phyloP scores from a whole-genome alignment of 1,140 invertebrate species.

The Mya arenaria region DNA sequence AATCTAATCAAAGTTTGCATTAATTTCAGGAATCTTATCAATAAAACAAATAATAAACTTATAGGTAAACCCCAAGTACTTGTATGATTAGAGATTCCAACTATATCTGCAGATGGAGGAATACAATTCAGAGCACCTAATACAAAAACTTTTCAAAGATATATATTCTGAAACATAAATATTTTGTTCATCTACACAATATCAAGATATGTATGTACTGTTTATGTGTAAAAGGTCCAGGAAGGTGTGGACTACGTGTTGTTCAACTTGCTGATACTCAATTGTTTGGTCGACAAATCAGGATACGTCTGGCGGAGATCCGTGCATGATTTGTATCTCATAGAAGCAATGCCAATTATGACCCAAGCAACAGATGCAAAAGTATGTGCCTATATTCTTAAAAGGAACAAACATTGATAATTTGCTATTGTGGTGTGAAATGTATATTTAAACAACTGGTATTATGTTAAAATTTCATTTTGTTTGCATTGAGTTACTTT shows the following conservation, averaged over 20 bases:
- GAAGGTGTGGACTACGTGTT: constrained; percentile 75
- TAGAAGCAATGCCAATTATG: constrained; percentile 73
- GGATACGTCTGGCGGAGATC: constrained; percentile 76
- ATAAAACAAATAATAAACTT: no score
- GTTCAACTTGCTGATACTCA: constrained; percentile 75
- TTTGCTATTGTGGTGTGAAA: neutral
- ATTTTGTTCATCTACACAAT: neutral
- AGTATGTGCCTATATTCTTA: neutral
- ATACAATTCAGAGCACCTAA: neutral
- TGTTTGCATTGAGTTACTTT: neutral
- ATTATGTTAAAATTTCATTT: neutral
- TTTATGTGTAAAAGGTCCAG: constrained; percentile 63
- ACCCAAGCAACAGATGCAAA: neutral
- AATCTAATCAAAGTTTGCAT: no score
- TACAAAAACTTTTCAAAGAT: neutral
- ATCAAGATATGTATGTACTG: neutral
- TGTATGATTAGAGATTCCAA: neutral
- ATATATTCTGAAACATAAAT: neutral
- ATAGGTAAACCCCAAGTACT: no score
- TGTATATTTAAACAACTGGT: neutral
- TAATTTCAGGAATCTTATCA: no score
- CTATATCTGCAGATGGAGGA: neutral
- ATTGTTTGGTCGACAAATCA: constrained; percentile 65
- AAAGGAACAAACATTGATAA: neutral
- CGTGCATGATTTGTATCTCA: constrained; percentile 71